Evolutionary conservation across 1,140 invertebrate genomes (phyloP).

Genomic region (Meloidogyne floridensis): DNA sequence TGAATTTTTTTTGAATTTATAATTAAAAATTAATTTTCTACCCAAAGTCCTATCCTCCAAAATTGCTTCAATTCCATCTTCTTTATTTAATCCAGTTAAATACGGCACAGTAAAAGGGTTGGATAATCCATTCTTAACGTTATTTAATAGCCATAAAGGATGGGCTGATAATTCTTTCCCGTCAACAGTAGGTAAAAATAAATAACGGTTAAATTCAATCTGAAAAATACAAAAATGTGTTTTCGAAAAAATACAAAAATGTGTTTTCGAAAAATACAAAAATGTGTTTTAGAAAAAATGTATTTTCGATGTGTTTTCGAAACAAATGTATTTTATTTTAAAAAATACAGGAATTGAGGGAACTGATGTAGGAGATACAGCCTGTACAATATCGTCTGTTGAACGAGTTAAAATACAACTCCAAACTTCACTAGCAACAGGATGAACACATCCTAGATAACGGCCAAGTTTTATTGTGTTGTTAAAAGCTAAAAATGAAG

Average conservation of each 20-base stretch:
- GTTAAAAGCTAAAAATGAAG: conserved; percentile 48
- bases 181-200: conserved; percentile 61
- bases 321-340: background rate
- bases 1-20: background rate
- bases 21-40: background rate
- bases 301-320: too few species aligned
- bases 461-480: conserved; percentile 63
- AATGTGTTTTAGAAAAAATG: too few species aligned
- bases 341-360: conserved; percentile 51
- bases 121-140: conserved; percentile 48
- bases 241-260: background rate
- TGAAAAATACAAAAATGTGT: conserved; percentile 16
- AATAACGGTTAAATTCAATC: conserved; percentile 62
- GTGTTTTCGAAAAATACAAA: too few species aligned
- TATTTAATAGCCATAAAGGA: conserved; percentile 57
- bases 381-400: conserved; percentile 59
- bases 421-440: conserved; percentile 40
- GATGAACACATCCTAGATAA: conserved; percentile 59
- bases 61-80: conserved; percentile 62
- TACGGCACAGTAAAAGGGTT: conserved; percentile 58
- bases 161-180: conserved; percentile 49
- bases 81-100: conserved; percentile 57
- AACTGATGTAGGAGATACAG: conserved; percentile 43
- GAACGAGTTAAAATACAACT: conserved; percentile 57
- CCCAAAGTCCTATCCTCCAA: conserved; percentile 58